Conservation (phyloP, 2,888 invertebrate genomes). For the Drosophila mayaguana region DNA sequence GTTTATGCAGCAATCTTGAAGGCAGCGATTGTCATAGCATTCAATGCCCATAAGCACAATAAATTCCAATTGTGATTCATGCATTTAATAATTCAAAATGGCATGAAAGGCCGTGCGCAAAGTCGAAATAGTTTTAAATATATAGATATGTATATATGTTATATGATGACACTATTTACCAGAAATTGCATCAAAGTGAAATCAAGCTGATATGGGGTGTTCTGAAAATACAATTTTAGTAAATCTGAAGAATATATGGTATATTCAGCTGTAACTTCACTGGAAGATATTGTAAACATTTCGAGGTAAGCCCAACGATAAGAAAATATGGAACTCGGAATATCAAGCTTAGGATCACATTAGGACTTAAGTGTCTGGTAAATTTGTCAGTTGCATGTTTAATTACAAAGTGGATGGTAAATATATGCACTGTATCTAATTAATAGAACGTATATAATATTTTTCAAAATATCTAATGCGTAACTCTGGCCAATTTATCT, state of each 20-base stretch:
- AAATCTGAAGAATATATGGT: too few relatives aligned
- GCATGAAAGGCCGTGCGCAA: conserved; percentile 4
- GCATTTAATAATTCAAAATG: conserved; percentile 28
- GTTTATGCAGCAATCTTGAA: conserved; percentile 52
- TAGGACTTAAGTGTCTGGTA: not conserved
- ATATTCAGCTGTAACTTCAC: not conserved
- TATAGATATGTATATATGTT: not conserved
- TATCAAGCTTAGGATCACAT: not conserved
- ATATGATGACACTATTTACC: not conserved
- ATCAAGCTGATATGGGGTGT: not conserved
- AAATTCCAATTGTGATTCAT: conserved; percentile 58
- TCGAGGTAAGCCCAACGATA: not conserved
- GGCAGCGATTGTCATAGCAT: conserved; percentile 50
- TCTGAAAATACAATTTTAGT: too few relatives aligned
- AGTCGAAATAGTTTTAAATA: not conserved
- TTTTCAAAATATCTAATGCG: not conserved
- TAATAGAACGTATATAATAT: too few relatives aligned
- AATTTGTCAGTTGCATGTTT: not conserved
- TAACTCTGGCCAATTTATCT: not conserved
- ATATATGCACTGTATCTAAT: not conserved
- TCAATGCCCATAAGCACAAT: conserved; percentile 49
- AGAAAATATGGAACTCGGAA: not conserved
- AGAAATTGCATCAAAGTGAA: not conserved
- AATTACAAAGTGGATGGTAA: not conserved
- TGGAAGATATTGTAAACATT: too few relatives aligned